Evolutionary conservation across 2,113 vertebrate species (phyloP), one percentile per base, ranked within the genome.

Genomic region (Ciconia stormi): DNA sequence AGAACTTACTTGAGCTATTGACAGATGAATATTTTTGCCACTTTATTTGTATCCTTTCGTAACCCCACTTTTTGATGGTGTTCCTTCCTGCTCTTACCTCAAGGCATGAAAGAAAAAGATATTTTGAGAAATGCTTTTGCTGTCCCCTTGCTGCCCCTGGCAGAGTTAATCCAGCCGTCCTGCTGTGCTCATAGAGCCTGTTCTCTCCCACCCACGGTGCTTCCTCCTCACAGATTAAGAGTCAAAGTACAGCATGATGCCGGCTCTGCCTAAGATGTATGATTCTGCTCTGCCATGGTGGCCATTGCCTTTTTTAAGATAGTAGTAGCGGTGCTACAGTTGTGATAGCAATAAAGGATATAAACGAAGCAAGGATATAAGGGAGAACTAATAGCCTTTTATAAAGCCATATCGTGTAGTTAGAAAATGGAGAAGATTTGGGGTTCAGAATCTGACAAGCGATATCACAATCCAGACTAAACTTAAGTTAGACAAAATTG

Each of bases 171-270:
- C 95, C 91, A 89, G 77, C 85, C 58, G 4, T 78, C 96, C 95
- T 92, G 92, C 94, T 95, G 80, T 58, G 93, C 94, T 97, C 87
- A 79, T 34, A 76, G 93, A 97, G 95, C 70, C 90, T 97, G 95
- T 95, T 97, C 94, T 90, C 67, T 90, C 50, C 81, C 87, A 81
- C 96, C 76, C 84, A 82, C 36, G 0, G 76, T 30, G 42, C 74
- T 94, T 96, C 87, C 49, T 88, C 47, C 97, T 97, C 88, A 90
- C 88, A 97, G 96, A 97, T 97, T 97, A 97, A 94, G 97, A 97
- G 96, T 97, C 93, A 97, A 96, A 97, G 94, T 97, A 96, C 95
- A 96, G 94, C 63, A 30, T 94, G 90, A 91, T 92, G 91, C 95
- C 30, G 5, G 42, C 58, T 69, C 90, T 95, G 81, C 82, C 95